A percentile compares a stretch with the other conserved stretches of the same genome.
phyloP scores from a whole-genome alignment of 2,113 vertebrate genomes.

The Semnopithecus entellus region DNA sequence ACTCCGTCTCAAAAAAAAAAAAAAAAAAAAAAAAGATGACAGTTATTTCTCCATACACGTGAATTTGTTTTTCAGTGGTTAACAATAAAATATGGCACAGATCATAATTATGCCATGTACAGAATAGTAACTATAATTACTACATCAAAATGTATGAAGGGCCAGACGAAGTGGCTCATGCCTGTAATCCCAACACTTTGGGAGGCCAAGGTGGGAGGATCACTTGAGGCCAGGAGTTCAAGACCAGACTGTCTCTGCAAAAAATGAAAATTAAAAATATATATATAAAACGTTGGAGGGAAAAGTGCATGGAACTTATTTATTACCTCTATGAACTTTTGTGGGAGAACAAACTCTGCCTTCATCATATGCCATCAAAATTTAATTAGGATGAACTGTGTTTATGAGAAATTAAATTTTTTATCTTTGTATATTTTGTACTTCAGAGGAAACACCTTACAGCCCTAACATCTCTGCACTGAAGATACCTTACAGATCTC shows the following conservation, averaged over 20 bases:
- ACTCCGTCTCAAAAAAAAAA: not conserved
- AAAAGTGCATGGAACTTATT: not conserved
- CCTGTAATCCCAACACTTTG: no score
- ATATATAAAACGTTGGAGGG: no score
- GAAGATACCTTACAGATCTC: not conserved
- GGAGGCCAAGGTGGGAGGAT: no score
- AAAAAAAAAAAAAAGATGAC: constrained; percentile 52
- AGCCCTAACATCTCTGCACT: not conserved
- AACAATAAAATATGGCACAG: constrained; percentile 24
- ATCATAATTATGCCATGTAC: not conserved
- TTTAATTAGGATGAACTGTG: not conserved
- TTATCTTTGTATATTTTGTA: not conserved
- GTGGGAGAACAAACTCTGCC: not conserved
- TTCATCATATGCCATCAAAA: not conserved
- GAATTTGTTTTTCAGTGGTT: constrained; percentile 37
- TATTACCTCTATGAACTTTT: not conserved
- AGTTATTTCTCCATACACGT: constrained; percentile 1
- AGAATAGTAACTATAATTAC: not conserved
- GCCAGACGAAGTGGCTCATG: no score
- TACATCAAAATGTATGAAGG: not conserved
- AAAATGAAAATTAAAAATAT: no score
- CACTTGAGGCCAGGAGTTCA: no score
- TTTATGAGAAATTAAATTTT: not conserved
- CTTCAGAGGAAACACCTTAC: not conserved
- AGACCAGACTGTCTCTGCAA: no score